A percentile compares a stretch with the other conserved stretches of the same genome.
Evolutionary conservation across 2,113 vertebrate species (phyloP).

Genomic region (Tetraodon nigroviridis): DNA sequence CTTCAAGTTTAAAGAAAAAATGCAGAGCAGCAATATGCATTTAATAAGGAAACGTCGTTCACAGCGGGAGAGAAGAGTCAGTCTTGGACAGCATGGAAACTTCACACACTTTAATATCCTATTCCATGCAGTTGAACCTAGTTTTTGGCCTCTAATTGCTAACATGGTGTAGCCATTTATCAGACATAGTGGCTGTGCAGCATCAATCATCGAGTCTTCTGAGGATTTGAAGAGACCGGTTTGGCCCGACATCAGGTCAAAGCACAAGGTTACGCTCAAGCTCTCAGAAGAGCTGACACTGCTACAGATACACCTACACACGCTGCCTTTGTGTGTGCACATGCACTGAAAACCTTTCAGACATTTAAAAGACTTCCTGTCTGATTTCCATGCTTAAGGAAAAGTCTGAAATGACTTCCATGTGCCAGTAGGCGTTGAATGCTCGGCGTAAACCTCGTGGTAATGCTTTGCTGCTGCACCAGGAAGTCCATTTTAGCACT

Average conservation of each 20-base stretch:
- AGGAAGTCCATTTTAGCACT: not conserved
- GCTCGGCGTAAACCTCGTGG: too few relatives aligned
- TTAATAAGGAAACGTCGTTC: not conserved
- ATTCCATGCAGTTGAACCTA: conserved; percentile 33
- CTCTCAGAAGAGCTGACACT: conserved; percentile 19
- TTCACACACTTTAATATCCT: conserved; percentile 14
- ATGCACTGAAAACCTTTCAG: conserved; percentile 28
- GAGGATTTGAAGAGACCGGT: conserved; percentile 36
- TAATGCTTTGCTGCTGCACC: too few relatives aligned
- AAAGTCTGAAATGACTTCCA: not conserved
- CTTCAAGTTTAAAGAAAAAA: conserved; percentile 18
- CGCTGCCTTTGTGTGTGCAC: conserved; percentile 40
- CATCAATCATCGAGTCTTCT: conserved; percentile 49
- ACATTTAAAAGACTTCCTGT: conserved; percentile 30
- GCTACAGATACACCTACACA: conserved; percentile 48
- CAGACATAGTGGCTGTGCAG: conserved; percentile 50
- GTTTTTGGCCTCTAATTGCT: conserved; percentile 50
- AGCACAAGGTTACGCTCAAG: conserved; percentile 9
- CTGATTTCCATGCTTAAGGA: conserved; percentile 14
- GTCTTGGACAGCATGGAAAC: not conserved
- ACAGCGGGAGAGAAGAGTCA: conserved; percentile 15
- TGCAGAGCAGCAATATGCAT: too few relatives aligned
- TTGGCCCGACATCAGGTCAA: conserved; percentile 44
- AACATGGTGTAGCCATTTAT: conserved; percentile 52
- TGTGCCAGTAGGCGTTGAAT: not conserved